Evolutionary conservation across 2,888 invertebrate genomes (phyloP), one percentile per base, ranked within the genome.

Genomic region (Orthosia cruda): DNA sequence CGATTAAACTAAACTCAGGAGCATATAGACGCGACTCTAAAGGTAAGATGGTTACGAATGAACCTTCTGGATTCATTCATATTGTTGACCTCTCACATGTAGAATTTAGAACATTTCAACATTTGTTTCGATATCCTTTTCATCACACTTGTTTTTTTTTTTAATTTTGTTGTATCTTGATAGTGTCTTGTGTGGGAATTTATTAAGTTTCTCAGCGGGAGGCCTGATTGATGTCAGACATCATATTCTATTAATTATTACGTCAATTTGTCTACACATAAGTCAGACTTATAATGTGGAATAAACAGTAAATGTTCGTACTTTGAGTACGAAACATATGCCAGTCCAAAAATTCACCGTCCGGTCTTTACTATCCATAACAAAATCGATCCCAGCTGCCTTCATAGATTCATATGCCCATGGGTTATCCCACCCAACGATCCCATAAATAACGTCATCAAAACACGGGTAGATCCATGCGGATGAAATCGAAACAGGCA

Each of bases 191-290:
- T 76, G 63, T 71, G 67, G 16, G 55, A 71, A 83, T 49, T 55
- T 18, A 13, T 13, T 40, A 20, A 50, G 40, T n/a, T 65, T 57
- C 79, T 54, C 50, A 45, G 79, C 54, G 49, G 61, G 83, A 20
- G 79, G 13, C n/a, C 66, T 62, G 0, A 26, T 70, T 62, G 0
- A 26, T 59, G 18, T 3, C n/a, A 9, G 7, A 47, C 63, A 54
- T 79, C 59, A 64, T 1, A 55, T 18, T 68, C 7, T 45, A 71
- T 77, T 64, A 77, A 77, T 83, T 52, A 64, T 59, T 71, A 52
- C 57, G 52, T 71, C 59, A 70, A 47, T 59, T 32, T 40, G 26
- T 32, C 20, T 54, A 63, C 62, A 67, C 58, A 71, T 20, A 18
- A 83, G 83, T 47, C 11, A 0, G 7, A 23, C 15, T 15, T 11